phyloP scores from a whole-genome alignment of 2,888 invertebrate genomes.

The Caprella mutica region DNA sequence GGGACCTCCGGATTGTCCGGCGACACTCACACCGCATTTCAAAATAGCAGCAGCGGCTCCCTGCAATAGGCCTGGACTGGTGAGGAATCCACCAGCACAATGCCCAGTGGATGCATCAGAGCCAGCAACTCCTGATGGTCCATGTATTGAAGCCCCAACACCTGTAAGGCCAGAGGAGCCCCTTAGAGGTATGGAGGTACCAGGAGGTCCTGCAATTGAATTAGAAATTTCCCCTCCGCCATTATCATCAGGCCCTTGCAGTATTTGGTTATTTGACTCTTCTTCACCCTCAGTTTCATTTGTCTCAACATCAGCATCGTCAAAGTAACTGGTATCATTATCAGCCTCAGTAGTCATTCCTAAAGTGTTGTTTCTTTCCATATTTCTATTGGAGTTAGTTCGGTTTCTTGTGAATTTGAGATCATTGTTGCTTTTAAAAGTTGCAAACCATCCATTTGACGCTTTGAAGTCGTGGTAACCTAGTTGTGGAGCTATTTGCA shows the following conservation, averaged over 20 bases:
- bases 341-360: neutral
- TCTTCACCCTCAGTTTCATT: constrained; percentile 5
- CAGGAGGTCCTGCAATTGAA: neutral
- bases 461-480: constrained; percentile 33
- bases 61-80: constrained; percentile 8
- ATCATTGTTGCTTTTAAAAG: constrained; percentile 32
- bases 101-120: neutral
- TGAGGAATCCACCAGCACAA: constrained; percentile 4
- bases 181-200: neutral
- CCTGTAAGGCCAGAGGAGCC: neutral
- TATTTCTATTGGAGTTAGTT: neutral
- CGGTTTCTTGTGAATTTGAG: constrained; percentile 23
- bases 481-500: constrained; percentile 31
- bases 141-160: neutral
- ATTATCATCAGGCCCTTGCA: neutral
- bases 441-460: constrained; percentile 33
- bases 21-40: constrained; percentile 5
- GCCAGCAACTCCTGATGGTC: neutral
- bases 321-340: neutral
- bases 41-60: constrained; percentile 9
- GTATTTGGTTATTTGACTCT: neutral
- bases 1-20: neutral
- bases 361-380: neutral
- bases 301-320: neutral
- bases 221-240: neutral